These are phyloP conservation scores for Chironomus tentans DNA, from an alignment of 2,888 invertebrate genomes.

Conservation along the genomic window DNA sequence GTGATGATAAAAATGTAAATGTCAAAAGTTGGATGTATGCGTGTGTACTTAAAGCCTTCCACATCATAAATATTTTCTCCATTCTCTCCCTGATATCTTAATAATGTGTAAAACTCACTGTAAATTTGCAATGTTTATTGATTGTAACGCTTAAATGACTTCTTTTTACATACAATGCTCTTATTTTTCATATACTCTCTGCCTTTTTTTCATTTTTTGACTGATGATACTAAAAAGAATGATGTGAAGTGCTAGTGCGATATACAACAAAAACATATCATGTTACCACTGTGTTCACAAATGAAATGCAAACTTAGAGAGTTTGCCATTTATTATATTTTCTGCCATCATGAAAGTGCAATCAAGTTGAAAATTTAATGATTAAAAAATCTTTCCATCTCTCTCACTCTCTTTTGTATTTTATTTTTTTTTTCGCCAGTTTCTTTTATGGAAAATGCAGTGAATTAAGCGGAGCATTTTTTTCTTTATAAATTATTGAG, in stretches of 20 bases:
- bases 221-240: not conserved
- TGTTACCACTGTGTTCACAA: not conserved
- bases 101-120: constrained; percentile 15
- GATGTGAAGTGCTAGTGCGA: not conserved
- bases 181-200: not conserved
- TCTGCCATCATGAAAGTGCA: constrained; percentile 24
- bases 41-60: not conserved
- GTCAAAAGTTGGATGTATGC: not conserved
- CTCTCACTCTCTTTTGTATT: too few species aligned
- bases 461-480: not conserved
- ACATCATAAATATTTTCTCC: not conserved
- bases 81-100: not conserved
- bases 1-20: not conserved
- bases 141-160: constrained; percentile 7
- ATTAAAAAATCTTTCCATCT: not conserved
- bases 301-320: too few species aligned
- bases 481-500: not conserved
- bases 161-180: not conserved
- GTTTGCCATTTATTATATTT: not conserved
- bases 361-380: constrained; percentile 20
- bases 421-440: not conserved
- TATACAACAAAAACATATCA: not conserved
- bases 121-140: constrained; percentile 14
- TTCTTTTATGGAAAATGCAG: not conserved
- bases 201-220: not conserved